phyloP scores from a whole-genome alignment of 2,888 invertebrate species.

The Xylota segnis region DNA sequence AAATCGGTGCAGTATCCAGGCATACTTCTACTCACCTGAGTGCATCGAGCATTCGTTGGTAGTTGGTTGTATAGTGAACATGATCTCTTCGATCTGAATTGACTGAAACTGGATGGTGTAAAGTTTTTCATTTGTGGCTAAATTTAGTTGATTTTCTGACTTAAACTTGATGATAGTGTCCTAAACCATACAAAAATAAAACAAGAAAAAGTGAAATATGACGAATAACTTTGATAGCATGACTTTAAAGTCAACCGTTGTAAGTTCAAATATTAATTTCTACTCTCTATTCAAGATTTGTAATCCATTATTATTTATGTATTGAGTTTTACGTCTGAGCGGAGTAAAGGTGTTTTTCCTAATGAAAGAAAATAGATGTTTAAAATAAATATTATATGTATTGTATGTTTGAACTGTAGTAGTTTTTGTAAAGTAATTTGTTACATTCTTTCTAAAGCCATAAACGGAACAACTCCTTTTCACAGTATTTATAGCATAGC shows the following conservation, averaged over 20 bases:
- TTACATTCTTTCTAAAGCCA: neutral
- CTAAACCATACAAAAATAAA: neutral
- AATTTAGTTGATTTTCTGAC: neutral
- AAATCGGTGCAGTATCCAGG: too few relatives aligned
- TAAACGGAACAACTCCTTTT: neutral
- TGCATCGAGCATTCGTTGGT: neutral
- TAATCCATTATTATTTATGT: neutral
- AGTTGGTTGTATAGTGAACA: neutral
- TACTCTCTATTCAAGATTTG: neutral
- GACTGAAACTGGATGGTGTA: too few relatives aligned
- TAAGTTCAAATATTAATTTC: neutral
- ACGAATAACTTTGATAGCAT: neutral
- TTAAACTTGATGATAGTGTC: neutral
- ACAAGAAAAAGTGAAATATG: too few relatives aligned
- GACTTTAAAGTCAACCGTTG: neutral
- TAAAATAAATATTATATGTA: neutral
- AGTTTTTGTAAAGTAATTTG: neutral
- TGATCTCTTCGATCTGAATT: neutral
- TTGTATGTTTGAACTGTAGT: neutral
- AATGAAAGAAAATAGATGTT: too few relatives aligned
- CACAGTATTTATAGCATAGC: neutral
- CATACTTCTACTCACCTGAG: too few relatives aligned
- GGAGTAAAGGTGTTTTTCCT: neutral
- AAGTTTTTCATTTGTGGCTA: neutral
- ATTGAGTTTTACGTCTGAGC: neutral